phyloP scores from a whole-genome alignment of 2,888 invertebrate species.

The Drosophila fungiperda region DNA sequence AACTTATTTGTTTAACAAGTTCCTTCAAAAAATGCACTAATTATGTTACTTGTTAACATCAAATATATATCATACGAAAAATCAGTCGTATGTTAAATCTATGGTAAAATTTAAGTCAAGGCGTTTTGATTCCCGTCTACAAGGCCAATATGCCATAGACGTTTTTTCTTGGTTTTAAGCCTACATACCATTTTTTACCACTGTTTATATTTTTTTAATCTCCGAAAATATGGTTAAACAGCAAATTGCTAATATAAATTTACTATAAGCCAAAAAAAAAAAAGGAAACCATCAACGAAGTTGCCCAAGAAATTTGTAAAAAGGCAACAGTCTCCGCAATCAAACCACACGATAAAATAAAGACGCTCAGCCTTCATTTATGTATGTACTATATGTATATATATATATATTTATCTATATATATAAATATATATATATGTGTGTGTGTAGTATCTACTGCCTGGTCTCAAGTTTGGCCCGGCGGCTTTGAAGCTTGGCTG shows the following conservation, averaged over 20 bases:
- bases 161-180: not conserved
- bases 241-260: slow-evolving; percentile 3
- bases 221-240: not conserved
- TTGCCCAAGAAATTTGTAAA: not conserved
- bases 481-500: slow-evolving; percentile 29
- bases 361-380: slow-evolving; percentile 1
- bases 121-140: not conserved
- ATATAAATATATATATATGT: not conserved
- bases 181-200: not conserved
- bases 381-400: not conserved
- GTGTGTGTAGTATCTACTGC: slow-evolving; percentile 3
- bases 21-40: no score
- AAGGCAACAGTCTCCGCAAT: slow-evolving; percentile 14
- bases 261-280: not conserved
- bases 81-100: not conserved
- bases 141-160: not conserved
- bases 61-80: not conserved
- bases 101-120: not conserved
- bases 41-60: not conserved
- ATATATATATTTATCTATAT: slow-evolving; percentile 5
- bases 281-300: not conserved
- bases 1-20: not conserved
- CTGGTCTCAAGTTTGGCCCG: slow-evolving; percentile 36
- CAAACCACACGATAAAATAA: slow-evolving; percentile 17
- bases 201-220: not conserved